Conservation (phyloP, 2,888 invertebrate species). For the Noctua fimbriata region DNA sequence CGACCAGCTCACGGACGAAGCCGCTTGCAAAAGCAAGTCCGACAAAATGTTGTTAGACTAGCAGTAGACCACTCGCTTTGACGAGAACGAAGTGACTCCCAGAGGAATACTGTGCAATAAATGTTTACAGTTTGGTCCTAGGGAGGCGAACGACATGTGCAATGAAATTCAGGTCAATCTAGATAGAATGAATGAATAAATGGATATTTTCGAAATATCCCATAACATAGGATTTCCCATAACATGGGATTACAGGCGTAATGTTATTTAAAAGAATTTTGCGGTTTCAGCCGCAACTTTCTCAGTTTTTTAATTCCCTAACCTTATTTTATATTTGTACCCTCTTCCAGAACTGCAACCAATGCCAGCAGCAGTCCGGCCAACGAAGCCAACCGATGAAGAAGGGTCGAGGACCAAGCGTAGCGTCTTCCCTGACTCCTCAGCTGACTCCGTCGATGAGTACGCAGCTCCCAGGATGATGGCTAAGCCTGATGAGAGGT, state of each 20-base stretch:
- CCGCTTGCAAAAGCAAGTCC: background rate
- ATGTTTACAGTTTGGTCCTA: conserved; percentile 32
- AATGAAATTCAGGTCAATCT: conserved; percentile 9
- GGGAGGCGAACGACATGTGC: background rate
- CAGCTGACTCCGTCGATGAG: conserved; percentile 74
- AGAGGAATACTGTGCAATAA: conserved; percentile 18
- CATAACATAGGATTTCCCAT: background rate
- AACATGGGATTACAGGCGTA: background rate
- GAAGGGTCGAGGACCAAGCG: conserved; percentile 76
- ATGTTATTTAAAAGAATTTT: background rate
- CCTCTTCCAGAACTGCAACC: conserved; percentile 53
- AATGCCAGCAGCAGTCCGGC: background rate
- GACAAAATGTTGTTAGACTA: background rate
- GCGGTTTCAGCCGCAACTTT: background rate
- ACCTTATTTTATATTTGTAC: background rate
- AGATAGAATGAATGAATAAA: background rate
- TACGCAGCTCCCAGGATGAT: conserved; percentile 75
- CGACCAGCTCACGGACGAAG: background rate
- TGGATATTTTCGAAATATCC: background rate
- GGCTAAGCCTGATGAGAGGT: conserved; percentile 82
- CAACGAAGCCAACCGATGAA: conserved; percentile 46
- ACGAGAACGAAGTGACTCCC: conserved; percentile 21
- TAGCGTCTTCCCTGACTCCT: conserved; percentile 81
- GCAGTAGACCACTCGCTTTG: conserved; percentile 21
- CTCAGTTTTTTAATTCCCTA: background rate